A percentile compares a stretch with the other conserved stretches of the same genome.
Conservation (phyloP, 2,113 vertebrate species). For the Apodemus speciosus region DNA sequence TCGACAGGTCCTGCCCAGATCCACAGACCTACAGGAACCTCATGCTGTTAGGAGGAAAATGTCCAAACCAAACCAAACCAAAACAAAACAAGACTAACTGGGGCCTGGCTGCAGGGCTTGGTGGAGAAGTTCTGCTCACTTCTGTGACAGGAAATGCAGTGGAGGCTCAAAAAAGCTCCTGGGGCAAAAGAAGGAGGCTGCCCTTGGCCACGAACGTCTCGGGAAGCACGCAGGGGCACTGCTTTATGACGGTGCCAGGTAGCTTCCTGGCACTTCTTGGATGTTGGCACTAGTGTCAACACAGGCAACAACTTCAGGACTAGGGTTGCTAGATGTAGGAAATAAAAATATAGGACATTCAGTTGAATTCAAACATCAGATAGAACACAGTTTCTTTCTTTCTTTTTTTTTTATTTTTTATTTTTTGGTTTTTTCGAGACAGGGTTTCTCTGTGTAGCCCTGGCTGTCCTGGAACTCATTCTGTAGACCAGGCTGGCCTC, state of each 20-base stretch:
- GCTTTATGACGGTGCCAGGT: neutral
- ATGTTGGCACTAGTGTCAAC: neutral
- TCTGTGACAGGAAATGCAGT: neutral
- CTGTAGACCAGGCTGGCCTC: too few species aligned
- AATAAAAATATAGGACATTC: slow-evolving; percentile 17
- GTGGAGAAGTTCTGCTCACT: neutral
- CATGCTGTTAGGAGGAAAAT: neutral
- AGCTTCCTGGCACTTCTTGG: neutral
- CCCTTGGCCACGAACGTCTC: neutral
- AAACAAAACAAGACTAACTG: neutral
- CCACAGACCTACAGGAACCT: neutral
- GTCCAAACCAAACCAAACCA: too few species aligned
- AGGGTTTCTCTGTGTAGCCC: too few species aligned
- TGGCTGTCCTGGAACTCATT: too few species aligned
- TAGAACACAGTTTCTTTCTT: neutral
- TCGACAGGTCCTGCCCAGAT: neutral
- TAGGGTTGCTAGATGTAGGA: neutral
- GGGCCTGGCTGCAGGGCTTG: neutral
- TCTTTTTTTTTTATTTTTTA: too few species aligned
- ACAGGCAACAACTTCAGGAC: neutral
- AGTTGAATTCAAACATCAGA: neutral
- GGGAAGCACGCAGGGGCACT: neutral
- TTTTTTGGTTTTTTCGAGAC: too few species aligned
- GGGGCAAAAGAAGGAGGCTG: neutral
- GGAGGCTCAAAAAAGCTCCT: neutral